Evolutionary conservation across 2,113 vertebrate species (phyloP).

Genomic region (Cyrtonyx montezumae): DNA sequence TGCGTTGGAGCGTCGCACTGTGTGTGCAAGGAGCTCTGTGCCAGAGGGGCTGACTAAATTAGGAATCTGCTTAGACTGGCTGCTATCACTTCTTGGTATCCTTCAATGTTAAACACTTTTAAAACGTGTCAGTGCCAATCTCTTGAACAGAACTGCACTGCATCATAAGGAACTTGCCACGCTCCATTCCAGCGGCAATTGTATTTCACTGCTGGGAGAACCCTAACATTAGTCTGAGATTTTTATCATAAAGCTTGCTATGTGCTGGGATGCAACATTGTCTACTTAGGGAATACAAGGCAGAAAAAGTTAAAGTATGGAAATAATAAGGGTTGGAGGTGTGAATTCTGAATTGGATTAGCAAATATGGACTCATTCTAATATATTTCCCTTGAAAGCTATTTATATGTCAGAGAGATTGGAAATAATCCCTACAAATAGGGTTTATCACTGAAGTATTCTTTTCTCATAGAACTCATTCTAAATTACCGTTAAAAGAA

Average conservation of each 20-base stretch:
- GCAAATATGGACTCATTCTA: background rate
- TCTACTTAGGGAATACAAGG: background rate
- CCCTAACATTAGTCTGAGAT: background rate
- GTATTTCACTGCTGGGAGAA: background rate
- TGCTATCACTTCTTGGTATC: background rate
- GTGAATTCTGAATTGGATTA: background rate
- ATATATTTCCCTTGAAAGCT: background rate
- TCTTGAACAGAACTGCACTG: background rate
- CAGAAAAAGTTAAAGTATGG: background rate
- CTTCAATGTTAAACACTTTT: background rate
- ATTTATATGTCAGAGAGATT: background rate
- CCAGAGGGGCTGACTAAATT: background rate
- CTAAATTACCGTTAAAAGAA: background rate
- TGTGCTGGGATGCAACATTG: background rate
- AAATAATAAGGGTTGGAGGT: background rate
- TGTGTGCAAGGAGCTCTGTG: background rate
- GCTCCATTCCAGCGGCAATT: background rate
- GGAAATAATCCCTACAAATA: background rate
- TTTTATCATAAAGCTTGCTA: background rate
- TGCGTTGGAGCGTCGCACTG: background rate
- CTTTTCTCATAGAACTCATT: background rate
- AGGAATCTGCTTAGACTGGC: background rate
- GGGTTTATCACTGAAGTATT: background rate
- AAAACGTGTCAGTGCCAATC: background rate
- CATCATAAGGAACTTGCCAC: fast-evolving